A percentile compares a stretch with the other conserved stretches of the same genome.
These are phyloP conservation scores for Listronotus bonariensis DNA, from an alignment of 1,140 invertebrate species.

Conservation along the genomic window DNA sequence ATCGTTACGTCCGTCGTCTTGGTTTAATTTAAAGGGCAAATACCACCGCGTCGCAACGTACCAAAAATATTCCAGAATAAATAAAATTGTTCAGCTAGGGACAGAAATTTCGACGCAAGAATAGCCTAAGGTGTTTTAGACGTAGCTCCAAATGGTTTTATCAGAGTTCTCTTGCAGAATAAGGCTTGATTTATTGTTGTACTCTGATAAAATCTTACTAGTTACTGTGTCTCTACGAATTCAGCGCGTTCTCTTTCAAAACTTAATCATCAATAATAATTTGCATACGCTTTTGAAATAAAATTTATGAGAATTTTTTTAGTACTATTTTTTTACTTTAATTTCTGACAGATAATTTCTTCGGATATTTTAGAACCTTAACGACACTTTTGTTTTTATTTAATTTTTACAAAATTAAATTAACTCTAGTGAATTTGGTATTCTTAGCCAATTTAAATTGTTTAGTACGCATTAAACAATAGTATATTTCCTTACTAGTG, in stretches of 20 bases:
- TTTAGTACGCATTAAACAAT: too few species aligned
- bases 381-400: too few species aligned
- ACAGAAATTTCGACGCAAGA: conserved; percentile 44
- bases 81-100: conserved; percentile 51
- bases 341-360: too few species aligned
- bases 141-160: conserved; percentile 50
- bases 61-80: conserved; percentile 48
- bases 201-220: conserved; percentile 49
- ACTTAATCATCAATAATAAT: conserved; percentile 41
- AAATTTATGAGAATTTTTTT: conserved; percentile 9
- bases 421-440: too few species aligned
- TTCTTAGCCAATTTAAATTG: too few species aligned
- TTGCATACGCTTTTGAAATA: conserved; percentile 22
- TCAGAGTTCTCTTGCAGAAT: conserved; percentile 50
- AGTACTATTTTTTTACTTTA: conserved; percentile 1
- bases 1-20: conserved; percentile 16
- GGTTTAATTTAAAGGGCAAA: conserved; percentile 46
- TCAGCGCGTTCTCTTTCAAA: conserved; percentile 38
- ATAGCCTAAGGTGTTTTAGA: conserved; percentile 51
- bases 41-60: conserved; percentile 33
- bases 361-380: too few species aligned
- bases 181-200: conserved; percentile 51
- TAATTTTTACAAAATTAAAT: too few species aligned
- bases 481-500: too few species aligned
- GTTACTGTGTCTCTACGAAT: conserved; percentile 40